Evolutionary conservation across 2,888 invertebrate genomes (phyloP), one percentile per base, ranked within the genome.

Genomic region (Ametastegia equiseti): DNA sequence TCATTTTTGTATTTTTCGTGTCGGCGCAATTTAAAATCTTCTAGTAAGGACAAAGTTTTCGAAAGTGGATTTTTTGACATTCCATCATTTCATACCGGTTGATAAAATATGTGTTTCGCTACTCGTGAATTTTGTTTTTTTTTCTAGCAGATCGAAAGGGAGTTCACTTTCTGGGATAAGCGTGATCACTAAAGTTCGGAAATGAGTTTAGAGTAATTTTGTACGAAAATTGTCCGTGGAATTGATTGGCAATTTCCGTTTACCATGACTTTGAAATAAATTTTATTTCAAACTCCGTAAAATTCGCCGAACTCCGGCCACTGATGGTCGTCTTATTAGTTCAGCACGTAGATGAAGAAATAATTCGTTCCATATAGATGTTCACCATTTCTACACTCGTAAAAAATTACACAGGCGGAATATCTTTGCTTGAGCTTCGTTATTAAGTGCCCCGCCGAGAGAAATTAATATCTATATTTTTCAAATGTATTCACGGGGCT

Each of bases 231-330:
- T 71, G 7, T 71, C 47, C 19, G 45, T 15, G 15, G 47, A 47
- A 71, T 47, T 47, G 47, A 71, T 71, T 47, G 69, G 47, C 45
- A 47, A 47, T 71, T 60, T 60, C 60, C 60, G 60, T 60, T 30
- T 60, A 6, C 60, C 60, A 30, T 13, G 60, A 30, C 30, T 15
- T 30, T 27, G 60, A 60, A 60, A 60, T 27, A 60, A 60, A 60
- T 60, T 60, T 60, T 13, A 60, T 60, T 60, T 30, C 60, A 60
- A 60, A 60, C 0, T 30, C 4, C 3, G 60, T 60, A 13, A 60
- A 30, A 60, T 60, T 30, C 30, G 19, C 60, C 30, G 5, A 60
- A 30, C 27, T 60, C 30, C 30, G 60, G 27, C 30, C 5, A 1
- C 15, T 60, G 30, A 60, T 60, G 15, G 60, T 67, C n/a, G n/a